A percentile compares a stretch with the other conserved stretches of the same genome.
These are phyloP conservation scores for Scaptodrosophila lebanonensis DNA, from an alignment of 1,140 invertebrate genomes.

Conservation along the genomic window DNA sequence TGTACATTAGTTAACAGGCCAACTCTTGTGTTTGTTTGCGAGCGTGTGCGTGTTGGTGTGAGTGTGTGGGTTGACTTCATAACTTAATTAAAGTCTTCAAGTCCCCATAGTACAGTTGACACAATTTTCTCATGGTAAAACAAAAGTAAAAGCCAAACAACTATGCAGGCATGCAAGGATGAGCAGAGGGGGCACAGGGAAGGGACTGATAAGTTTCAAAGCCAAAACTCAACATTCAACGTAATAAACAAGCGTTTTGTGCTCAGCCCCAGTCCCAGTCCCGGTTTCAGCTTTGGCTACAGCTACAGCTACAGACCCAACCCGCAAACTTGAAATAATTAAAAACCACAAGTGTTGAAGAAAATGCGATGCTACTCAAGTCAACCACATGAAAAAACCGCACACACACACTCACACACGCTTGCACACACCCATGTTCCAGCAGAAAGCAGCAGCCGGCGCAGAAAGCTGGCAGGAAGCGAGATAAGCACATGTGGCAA, in stretches of 20 bases:
- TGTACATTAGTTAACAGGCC: too few relatives aligned
- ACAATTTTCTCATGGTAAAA: neutral
- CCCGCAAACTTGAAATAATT: constrained; percentile 57
- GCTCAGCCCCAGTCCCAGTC: neutral
- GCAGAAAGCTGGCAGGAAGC: constrained; percentile 34
- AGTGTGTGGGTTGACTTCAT: constrained; percentile 27
- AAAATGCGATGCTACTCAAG: constrained; percentile 32
- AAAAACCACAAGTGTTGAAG: constrained; percentile 59
- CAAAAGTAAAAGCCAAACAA: neutral
- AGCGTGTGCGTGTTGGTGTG: too few relatives aligned
- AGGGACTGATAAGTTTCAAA: neutral
- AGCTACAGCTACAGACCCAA: neutral
- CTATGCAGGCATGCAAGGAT: neutral
- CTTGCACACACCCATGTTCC: too few relatives aligned
- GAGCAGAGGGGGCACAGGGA: neutral
- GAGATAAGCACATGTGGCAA: constrained; percentile 28
- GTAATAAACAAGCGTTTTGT: constrained; percentile 1
- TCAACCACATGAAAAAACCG: constrained; percentile 26
- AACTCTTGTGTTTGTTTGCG: too few relatives aligned
- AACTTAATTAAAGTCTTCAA: constrained; percentile 43
- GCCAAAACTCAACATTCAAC: neutral
- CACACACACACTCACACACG: constrained; percentile 28
- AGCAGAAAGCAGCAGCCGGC: too few relatives aligned
- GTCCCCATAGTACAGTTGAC: constrained; percentile 19
- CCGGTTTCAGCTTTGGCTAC: neutral